Base-by-base conservation (phyloP, 2,113 vertebrate species). In the Eulemur macaco region DNA sequence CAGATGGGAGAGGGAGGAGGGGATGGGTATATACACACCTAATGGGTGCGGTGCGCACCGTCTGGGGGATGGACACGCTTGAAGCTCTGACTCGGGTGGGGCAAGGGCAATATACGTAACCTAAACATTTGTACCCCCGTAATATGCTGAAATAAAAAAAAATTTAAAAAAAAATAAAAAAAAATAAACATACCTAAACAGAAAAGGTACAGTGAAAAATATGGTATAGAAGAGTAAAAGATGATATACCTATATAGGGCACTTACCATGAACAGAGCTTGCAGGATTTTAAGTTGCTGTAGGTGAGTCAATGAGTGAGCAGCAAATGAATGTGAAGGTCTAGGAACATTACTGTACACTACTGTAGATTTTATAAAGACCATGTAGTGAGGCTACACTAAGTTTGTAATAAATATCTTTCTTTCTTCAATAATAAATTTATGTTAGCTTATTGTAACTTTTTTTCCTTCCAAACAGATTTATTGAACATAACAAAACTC, bases 401-500 rank as follows among this genome's bases (percentile, higher is more conserved):
- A 76, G 47, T 76, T 76, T 74, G 27, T 17, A 1, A 47, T 15
- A 45, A 74, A 29, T 42, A 45, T 73, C 29, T 74, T 74, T 74
- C 27, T 76, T 39, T 76, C 42, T 76, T 76, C 27, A 47, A 47
- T 29, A 76, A 47, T 45, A 76, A 76, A 76, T 47, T 47, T 31
- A 76, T 27, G 14, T 74, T 74, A 76, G 42, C 27, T 31, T 47
- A 47, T 8, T 47, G 3, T 63, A 63, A 5, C 10, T 63, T 29
- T 63, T 63, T 29, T 97, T 94, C 68, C 68, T 37, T 94, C 64
- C 52, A 86, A 81, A 42, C 47, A 82, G 52, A 71, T 97, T 97
- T 98, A 98, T 94, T 97, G 77, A 97, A 56, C 71, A 58, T 52
- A 91, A 94, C 25, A 81, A 93, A 93, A 88, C 54, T 96, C 68